Percentiles rank a stretch among this genome's conserved stretches.
phyloP scores from a whole-genome alignment of 2,888 invertebrate genomes.

The Ametastegia equiseti region DNA sequence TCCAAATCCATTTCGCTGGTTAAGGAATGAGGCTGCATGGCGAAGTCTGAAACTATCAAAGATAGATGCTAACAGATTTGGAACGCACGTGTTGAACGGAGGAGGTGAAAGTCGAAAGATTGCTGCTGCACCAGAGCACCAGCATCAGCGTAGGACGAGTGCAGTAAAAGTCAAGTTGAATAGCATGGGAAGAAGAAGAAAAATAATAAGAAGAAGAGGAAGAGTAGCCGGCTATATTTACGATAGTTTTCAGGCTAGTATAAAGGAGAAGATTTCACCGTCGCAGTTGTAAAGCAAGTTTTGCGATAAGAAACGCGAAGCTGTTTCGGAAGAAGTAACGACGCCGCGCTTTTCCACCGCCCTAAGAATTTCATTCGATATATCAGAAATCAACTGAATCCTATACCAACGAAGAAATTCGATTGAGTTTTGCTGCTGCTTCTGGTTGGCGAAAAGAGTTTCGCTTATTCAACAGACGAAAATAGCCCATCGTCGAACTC shows the following conservation, averaged over 20 bases:
- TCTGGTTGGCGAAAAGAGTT: neutral
- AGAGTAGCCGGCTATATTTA: conserved; percentile 34
- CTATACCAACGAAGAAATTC: neutral
- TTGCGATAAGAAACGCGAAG: neutral
- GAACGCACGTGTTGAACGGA: neutral
- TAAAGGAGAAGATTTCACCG: conserved; percentile 41
- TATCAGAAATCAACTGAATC: neutral
- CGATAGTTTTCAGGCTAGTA: conserved; percentile 32
- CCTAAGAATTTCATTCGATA: conserved; percentile 6
- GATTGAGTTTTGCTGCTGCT: neutral
- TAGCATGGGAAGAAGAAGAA: conserved; percentile 69
- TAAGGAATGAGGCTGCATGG: neutral
- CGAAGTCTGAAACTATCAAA: neutral
- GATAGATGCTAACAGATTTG: neutral
- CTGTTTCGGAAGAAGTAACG: conserved; percentile 10
- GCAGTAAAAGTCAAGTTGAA: conserved; percentile 71
- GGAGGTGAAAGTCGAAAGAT: conserved; percentile 34
- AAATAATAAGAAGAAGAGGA: no score
- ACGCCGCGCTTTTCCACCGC: neutral
- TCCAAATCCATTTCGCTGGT: neutral
- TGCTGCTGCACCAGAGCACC: neutral
- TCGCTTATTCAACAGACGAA: conserved; percentile 1
- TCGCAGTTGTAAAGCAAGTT: neutral
- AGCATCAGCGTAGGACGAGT: neutral
- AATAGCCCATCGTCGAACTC: neutral